phyloP scores from a whole-genome alignment of 2,888 invertebrate species.

The Boloria selene region DNA sequence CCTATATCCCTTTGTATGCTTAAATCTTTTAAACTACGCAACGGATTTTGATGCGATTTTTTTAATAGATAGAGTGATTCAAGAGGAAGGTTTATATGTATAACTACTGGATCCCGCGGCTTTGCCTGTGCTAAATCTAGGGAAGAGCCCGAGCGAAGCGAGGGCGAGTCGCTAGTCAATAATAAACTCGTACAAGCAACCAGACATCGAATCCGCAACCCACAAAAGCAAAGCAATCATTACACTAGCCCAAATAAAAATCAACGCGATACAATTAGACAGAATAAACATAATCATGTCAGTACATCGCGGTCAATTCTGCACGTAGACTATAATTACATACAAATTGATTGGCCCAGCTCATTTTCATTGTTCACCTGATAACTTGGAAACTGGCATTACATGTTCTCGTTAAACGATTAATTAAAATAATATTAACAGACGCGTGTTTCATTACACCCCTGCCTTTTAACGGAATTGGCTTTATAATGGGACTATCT shows the following conservation, averaged over 20 bases:
- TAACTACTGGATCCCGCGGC: no score
- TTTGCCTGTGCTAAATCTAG: no score
- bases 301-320: conserved; percentile 46
- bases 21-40: no score
- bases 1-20: no score
- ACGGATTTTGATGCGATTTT: no score
- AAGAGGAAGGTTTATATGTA: no score
- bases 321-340: conserved; percentile 50
- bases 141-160: no score
- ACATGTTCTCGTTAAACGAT: conserved; percentile 29
- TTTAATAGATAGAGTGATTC: no score
- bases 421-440: conserved; percentile 40
- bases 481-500: no score
- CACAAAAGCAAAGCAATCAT: neutral
- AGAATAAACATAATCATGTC: conserved; percentile 28
- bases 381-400: neutral
- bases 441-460: neutral
- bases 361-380: conserved; percentile 45
- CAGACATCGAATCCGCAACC: neutral
- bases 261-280: conserved; percentile 36
- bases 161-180: no score
- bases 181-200: no score
- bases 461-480: no score
- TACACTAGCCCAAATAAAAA: neutral
- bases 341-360: conserved; percentile 50